Base-by-base conservation (phyloP, 2,113 vertebrate genomes). In the Poecile atricapillus region DNA sequence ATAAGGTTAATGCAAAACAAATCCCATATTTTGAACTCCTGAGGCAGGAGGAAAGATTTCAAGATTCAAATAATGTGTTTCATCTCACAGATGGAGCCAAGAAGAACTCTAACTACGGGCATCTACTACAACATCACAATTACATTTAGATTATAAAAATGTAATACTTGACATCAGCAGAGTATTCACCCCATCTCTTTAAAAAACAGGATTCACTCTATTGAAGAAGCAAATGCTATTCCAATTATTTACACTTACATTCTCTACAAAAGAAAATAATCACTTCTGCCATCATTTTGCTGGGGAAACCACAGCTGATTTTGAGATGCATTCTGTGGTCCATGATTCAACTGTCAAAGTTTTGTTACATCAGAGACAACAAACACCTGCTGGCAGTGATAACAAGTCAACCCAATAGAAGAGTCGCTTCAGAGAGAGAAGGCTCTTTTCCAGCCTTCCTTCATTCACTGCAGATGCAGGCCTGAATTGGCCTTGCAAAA, bases 401-500 rank as follows among this genome's bases (percentile, higher is more conserved):
- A 90, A 69, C 8, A 59, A 93, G 43, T 47, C 69, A 91, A 50
- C 16, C 47, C 81, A 67, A 30, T 1, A 85, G 65, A 84, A 37
- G 49, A 82, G 69, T 74, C 7, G 1, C 31, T 91, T 91, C 16
- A 18, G 63, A 78, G 24, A 52, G 33, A 83, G 56, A 59, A 63
- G 52, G 30, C 55, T 93, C 41, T 44, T 80, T 94, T 92, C 55
- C 44, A 94, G 31, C 2, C 1, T 63, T 27, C 10, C 63, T 80
- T 78, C 39, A 19, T 74, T 87, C 67, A 55, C 19, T 65, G 44
- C 76, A 63, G 86, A 65, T 68, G 67, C 86, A 78, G 92, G 77
- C 78, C 76, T 90, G 88, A 92, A 92, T 93, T 83, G 95, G 79
- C 83, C 87, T 91, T 87, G 65, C 62, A 95, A 82, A 93, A 84